A percentile compares a stretch with the other conserved stretches of the same genome.
phyloP scores from a whole-genome alignment of 2,888 invertebrate genomes.

The Pollenia labialis region DNA sequence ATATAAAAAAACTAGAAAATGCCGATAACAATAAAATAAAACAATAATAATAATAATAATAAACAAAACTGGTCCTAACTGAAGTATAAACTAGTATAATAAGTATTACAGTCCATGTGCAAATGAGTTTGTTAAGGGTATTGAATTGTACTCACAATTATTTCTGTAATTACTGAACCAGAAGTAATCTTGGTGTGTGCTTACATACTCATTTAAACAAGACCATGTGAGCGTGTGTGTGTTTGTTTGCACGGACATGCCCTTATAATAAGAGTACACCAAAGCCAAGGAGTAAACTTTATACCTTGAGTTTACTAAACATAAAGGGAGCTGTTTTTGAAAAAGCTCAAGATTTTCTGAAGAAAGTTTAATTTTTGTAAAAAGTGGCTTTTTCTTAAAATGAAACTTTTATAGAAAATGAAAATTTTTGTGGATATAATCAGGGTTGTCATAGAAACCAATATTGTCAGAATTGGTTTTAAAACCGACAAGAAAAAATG shows the following conservation, averaged over 20 bases:
- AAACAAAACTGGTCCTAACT: slow-evolving; percentile 47
- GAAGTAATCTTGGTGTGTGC: slow-evolving; percentile 68
- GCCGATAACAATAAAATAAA: slow-evolving; percentile 12
- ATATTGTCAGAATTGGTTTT: too few species aligned
- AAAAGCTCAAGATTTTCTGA: too few species aligned
- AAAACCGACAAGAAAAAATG: too few species aligned
- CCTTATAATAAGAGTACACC: not conserved
- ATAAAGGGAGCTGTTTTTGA: too few species aligned
- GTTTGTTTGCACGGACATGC: slow-evolving; percentile 4
- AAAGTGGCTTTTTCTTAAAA: too few species aligned
- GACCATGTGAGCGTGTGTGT: not conserved
- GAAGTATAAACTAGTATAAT: slow-evolving; percentile 56
- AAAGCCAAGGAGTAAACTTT: not conserved
- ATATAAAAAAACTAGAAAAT: slow-evolving; percentile 25
- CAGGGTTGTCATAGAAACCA: too few species aligned
- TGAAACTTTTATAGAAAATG: too few species aligned
- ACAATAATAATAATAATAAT: slow-evolving; percentile 24
- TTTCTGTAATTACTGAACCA: slow-evolving; percentile 68
- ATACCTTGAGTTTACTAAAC: too few species aligned
- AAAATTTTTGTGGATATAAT: too few species aligned
- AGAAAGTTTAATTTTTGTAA: too few species aligned
- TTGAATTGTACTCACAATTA: slow-evolving; percentile 64
- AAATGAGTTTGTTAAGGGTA: slow-evolving; percentile 68
- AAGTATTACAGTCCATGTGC: slow-evolving; percentile 51
- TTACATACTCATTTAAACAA: slow-evolving; percentile 24